phyloP scores from a whole-genome alignment of 2,888 invertebrate species.

The Morpho achilles region DNA sequence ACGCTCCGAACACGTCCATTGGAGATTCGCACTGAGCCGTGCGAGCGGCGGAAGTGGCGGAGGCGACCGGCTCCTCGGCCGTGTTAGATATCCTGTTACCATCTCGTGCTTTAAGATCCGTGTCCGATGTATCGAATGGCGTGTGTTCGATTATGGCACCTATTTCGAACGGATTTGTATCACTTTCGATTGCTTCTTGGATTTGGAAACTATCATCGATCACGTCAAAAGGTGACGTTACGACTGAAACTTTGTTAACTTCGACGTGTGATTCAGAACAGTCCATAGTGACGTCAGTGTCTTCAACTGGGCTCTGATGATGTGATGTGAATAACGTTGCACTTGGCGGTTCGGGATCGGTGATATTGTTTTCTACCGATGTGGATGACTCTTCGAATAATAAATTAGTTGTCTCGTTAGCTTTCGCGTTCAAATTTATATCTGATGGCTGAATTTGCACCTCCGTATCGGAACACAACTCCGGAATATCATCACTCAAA shows the following conservation, averaged over 20 bases:
- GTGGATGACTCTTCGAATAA: slow-evolving; percentile 28
- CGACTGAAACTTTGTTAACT: slow-evolving; percentile 33
- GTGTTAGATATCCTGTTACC: slow-evolving; percentile 31
- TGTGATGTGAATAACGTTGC: slow-evolving; percentile 14
- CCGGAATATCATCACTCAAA: slow-evolving; percentile 76
- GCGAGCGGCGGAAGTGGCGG: slow-evolving; percentile 21
- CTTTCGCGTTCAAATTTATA: slow-evolving; percentile 37
- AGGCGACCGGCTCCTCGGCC: slow-evolving; percentile 30
- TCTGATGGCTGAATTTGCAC: slow-evolving; percentile 34
- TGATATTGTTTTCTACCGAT: slow-evolving; percentile 25
- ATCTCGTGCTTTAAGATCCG: slow-evolving; percentile 41
- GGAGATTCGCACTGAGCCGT: slow-evolving; percentile 20
- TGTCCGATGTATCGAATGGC: slow-evolving; percentile 32
- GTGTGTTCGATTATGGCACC: slow-evolving; percentile 30
- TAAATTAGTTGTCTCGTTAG: slow-evolving; percentile 21
- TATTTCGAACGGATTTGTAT: slow-evolving; percentile 62
- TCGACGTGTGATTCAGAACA: slow-evolving; percentile 51
- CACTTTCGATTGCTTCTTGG: slow-evolving; percentile 35
- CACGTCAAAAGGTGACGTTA: slow-evolving; percentile 54
- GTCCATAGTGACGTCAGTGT: slow-evolving; percentile 50
- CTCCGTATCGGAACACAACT: slow-evolving; percentile 36
- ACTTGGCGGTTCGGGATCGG: slow-evolving; percentile 19
- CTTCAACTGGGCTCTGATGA: slow-evolving; percentile 13
- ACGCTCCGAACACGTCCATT: slow-evolving; percentile 38
- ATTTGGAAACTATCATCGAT: slow-evolving; percentile 35